Conservation (phyloP, 2,888 invertebrate species). For the Nomada hirtipes region DNA sequence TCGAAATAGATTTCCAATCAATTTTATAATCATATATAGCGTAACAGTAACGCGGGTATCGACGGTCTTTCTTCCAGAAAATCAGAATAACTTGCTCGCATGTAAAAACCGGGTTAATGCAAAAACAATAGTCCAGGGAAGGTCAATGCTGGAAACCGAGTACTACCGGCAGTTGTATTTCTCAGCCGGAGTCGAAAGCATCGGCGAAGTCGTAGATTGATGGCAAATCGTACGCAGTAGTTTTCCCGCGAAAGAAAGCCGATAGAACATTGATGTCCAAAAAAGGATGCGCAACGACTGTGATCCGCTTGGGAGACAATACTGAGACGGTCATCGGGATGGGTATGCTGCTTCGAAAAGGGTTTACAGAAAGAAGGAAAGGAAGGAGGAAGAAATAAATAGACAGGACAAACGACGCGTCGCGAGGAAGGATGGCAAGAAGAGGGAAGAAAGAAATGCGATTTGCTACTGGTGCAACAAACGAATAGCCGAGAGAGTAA, state of each 20-base stretch:
- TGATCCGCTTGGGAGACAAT: not conserved
- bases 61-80: not conserved
- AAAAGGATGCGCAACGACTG: not conserved
- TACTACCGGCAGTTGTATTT: not conserved
- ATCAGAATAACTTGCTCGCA: not conserved
- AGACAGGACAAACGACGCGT: not conserved
- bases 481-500: conserved; percentile 3
- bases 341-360: not conserved
- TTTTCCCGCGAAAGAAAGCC: not conserved
- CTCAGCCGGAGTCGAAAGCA: not conserved
- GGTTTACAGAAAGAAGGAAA: not conserved
- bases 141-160: not conserved
- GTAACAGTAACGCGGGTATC: not conserved
- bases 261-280: conserved; percentile 8
- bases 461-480: conserved; percentile 29
- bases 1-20: not conserved
- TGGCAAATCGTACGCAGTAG: not conserved
- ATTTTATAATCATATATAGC: not conserved
- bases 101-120: not conserved
- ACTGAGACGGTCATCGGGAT: not conserved
- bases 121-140: not conserved
- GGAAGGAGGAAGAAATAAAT: not conserved
- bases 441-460: conserved; percentile 1
- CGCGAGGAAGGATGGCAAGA: not conserved
- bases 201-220: not conserved